These are phyloP conservation scores for Oasisia sp. DNA, from an alignment of 2,888 invertebrate genomes.

Conservation along the genomic window DNA sequence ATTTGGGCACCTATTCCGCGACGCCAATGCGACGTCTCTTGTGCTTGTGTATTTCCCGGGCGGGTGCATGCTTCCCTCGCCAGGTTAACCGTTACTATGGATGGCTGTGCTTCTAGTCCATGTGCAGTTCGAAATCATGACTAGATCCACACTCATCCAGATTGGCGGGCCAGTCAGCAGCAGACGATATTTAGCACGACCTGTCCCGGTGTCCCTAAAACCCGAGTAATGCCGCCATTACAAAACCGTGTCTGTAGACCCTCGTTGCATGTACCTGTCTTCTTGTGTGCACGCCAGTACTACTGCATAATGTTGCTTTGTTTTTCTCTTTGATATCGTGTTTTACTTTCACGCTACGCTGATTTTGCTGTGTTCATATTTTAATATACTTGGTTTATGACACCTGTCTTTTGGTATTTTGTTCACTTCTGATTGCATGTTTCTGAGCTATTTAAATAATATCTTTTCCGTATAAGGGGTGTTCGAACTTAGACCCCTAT, in stretches of 20 bases:
- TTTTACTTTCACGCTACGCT: neutral
- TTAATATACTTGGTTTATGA: neutral
- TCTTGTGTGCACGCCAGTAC: neutral
- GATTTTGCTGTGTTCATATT: neutral
- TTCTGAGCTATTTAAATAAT: neutral
- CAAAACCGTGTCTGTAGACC: neutral
- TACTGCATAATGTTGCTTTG: neutral
- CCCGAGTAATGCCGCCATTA: neutral
- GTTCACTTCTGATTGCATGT: neutral
- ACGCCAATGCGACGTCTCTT: neutral
- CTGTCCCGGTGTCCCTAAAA: neutral
- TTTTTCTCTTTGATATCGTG: neutral
- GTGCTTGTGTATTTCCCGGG: neutral
- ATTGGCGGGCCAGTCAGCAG: constrained; percentile 18
- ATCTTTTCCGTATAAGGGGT: too few relatives aligned
- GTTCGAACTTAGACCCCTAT: neutral
- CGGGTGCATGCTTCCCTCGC: constrained; percentile 6
- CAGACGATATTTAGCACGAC: constrained; percentile 6
- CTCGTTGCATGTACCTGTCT: neutral
- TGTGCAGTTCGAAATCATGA: constrained; percentile 43
- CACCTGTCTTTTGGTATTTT: neutral
- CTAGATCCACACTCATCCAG: constrained; percentile 54
- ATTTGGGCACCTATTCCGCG: neutral
- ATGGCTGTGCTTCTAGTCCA: constrained; percentile 49
- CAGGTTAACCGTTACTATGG: constrained; percentile 23